Conservation (phyloP, 2,113 vertebrate genomes). For the Tympanuchus pallidicinctus region DNA sequence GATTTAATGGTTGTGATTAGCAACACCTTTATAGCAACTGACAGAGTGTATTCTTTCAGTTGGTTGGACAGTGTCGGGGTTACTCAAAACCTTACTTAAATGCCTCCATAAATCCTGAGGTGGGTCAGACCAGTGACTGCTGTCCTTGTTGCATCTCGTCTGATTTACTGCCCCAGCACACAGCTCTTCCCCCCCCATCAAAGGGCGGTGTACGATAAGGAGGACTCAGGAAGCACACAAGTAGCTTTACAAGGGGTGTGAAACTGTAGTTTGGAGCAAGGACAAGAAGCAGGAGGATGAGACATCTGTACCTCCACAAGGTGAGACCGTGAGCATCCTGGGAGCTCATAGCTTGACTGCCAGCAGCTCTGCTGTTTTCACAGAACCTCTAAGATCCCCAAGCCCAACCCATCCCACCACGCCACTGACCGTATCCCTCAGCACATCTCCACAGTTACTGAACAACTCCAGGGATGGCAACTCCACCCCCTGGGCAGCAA, state of each 20-base stretch:
- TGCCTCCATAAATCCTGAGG: fast-evolving
- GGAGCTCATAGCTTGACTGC: background rate
- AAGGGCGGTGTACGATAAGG: fast-evolving
- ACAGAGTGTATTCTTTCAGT: background rate
- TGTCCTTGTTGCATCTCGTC: fast-evolving
- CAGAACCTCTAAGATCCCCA: no score
- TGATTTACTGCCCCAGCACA: fast-evolving
- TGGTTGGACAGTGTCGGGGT: background rate
- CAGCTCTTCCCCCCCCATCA: background rate
- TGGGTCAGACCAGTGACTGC: fast-evolving
- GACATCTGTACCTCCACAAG: background rate
- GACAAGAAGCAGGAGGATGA: background rate
- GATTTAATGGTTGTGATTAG: background rate
- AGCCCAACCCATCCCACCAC: no score
- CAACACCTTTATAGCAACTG: fast-evolving
- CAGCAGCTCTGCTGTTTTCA: background rate
- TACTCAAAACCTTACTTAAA: background rate
- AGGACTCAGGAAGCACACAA: background rate
- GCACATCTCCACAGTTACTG: no score
- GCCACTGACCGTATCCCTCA: no score
- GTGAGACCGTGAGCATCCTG: background rate
- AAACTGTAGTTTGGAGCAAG: background rate
- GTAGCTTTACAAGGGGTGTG: background rate
- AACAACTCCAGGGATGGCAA: no score
- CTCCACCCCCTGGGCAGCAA: no score